These are phyloP conservation scores for Gonocerus acuteangulatus DNA, from an alignment of 2,888 invertebrate species.

Conservation along the genomic window DNA sequence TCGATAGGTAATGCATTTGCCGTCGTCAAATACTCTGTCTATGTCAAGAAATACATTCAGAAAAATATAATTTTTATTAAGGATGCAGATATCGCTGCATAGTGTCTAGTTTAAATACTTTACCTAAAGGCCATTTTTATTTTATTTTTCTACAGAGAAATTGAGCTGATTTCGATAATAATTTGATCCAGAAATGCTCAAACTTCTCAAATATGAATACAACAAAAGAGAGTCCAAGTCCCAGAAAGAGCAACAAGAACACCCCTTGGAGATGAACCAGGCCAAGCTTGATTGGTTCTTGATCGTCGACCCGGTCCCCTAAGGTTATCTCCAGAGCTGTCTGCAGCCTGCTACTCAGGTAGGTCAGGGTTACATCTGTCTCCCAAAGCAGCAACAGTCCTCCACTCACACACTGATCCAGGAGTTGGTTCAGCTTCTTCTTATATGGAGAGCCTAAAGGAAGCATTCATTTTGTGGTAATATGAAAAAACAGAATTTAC, in stretches of 20 bases:
- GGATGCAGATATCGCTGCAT: no score
- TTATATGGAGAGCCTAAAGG: slow-evolving; percentile 32
- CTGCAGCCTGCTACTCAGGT: slow-evolving; percentile 27
- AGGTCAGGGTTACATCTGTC: slow-evolving; percentile 20
- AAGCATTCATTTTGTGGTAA: no score
- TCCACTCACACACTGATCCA: slow-evolving; percentile 15
- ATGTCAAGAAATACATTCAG: no score
- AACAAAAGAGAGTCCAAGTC: slow-evolving; percentile 3
- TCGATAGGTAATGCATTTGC: no score
- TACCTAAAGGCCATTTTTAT: no score
- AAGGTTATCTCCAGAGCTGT: slow-evolving; percentile 23
- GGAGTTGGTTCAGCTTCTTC: slow-evolving; percentile 20
- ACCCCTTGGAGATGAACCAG: slow-evolving; percentile 29
- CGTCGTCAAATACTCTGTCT: no score
- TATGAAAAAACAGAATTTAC: no score
- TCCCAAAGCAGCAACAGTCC: slow-evolving; percentile 32
- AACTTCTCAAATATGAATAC: slow-evolving; percentile 10
- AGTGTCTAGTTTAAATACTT: no score
- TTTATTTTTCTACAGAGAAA: no score
- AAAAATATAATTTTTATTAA: no score
- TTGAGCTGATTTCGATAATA: no score
- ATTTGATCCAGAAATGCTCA: no score
- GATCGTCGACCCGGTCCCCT: neutral
- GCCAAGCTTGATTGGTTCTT: slow-evolving; percentile 18
- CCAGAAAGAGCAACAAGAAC: slow-evolving; percentile 25